phyloP scores from a whole-genome alignment of 2,888 invertebrate species.

The Coelopa pilipes region DNA sequence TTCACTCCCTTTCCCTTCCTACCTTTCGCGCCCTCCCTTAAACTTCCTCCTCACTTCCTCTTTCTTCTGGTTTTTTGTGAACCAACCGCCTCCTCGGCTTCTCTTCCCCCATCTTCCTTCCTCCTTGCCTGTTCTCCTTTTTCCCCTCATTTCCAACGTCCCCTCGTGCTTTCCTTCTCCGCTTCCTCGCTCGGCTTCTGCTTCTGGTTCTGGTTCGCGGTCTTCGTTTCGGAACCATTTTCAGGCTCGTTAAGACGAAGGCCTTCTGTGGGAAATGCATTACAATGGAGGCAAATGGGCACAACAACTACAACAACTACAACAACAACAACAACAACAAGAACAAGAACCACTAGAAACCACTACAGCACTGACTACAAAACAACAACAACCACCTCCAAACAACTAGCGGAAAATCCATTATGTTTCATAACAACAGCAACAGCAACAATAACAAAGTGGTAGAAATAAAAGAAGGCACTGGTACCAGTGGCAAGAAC shows the following conservation, averaged over 20 bases:
- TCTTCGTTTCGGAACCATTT: no score
- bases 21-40: no score
- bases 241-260: neutral
- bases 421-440: neutral
- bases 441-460: neutral
- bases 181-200: no score
- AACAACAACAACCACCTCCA: neutral
- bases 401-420: neutral
- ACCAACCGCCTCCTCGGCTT: no score
- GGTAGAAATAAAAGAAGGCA: neutral
- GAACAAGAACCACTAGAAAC: neutral
- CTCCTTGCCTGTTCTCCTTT: no score
- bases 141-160: no score
- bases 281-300: neutral
- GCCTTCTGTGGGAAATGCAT: slow-evolving; percentile 17
- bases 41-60: no score
- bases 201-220: no score
- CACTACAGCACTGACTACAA: neutral
- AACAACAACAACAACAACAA: neutral
- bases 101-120: no score
- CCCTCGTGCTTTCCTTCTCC: no score
- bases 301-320: neutral
- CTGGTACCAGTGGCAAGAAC: neutral
- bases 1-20: no score
- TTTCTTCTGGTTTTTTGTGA: no score